Evolutionary conservation across 2,797 vertebrate species (phyloP), one percentile per base, ranked within the genome.

Genomic region (Gambelia wislizenii): DNA sequence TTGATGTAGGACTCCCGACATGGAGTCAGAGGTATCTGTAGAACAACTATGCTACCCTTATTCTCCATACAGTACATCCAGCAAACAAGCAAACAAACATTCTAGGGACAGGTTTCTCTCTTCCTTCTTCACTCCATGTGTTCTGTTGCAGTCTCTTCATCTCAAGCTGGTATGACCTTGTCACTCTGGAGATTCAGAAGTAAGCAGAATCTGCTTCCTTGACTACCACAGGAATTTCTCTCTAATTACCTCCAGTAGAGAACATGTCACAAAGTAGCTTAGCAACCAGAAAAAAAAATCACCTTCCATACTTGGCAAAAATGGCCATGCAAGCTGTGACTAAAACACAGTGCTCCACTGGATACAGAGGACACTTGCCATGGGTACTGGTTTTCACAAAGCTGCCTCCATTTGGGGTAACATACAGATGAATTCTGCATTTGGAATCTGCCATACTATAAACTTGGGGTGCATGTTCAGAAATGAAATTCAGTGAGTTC

Each of bases 211-310:
- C 49, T 74, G 67, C 30, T 83, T 76, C 64, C 12, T 88, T 83
- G 44, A 83, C 36, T 75, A 64, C 44, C 12, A 14, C 27, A 83
- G n/a, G 72, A 76, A 83, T 67, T 16, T 49, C 44, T 69, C 25
- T 18, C 59, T 88, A 84, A 88, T 83, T 54, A 83, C 56, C 18
- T 77, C 72, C n/a, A 67, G 16, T 14, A 9, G 81, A 75, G 27
- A 52, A 47, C 47, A 69, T 49, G 47, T 25, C 44, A 75, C 33
- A 59, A 83, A 59, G 87, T 88, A 76, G 47, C 70, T 76, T 88
- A 83, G 81, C 59, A 88, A 88, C 87, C 33, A 39, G 72, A 67
- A 42, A 64, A 42, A 64, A 67, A 27, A 54, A 47, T 67, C 25
- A 54, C 22, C 69, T 52, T 83, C n/a, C 30, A 22, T 52, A 6